Evolutionary conservation across 2,113 vertebrate species (phyloP).

Genomic region (Varanus komodoensis): DNA sequence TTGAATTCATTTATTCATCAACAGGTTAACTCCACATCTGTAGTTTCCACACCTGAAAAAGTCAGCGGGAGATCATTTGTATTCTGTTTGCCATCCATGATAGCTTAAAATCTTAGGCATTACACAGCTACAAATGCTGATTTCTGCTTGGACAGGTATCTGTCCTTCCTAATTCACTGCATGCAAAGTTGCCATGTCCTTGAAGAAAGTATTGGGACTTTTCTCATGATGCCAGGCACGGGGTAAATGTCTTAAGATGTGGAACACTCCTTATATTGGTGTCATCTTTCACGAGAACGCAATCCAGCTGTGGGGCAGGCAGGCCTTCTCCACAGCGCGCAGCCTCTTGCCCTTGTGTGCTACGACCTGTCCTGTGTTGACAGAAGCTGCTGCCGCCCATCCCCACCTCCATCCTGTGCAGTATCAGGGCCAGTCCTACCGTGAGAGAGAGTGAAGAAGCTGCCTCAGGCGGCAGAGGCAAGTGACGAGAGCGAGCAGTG

Average conservation of each 20-base stretch:
- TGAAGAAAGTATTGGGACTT: background rate
- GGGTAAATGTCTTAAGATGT: background rate
- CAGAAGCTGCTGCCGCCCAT: background rate
- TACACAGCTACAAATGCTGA: background rate
- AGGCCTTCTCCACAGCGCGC: background rate
- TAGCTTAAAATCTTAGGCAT: background rate
- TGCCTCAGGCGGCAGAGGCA: too few relatives aligned
- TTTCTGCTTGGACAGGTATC: background rate
- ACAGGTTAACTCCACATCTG: rapidly evolving
- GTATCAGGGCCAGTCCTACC: too few relatives aligned
- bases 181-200: too few relatives aligned
- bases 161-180: background rate
- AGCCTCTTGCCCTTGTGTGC: background rate
- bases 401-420: too few relatives aligned
- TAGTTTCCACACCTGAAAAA: background rate
- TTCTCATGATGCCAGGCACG: background rate
- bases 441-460: too few relatives aligned
- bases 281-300: background rate
- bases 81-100: too few relatives aligned
- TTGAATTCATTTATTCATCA: rapidly evolving
- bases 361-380: background rate
- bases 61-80: background rate
- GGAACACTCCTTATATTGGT: background rate
- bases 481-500: too few relatives aligned
- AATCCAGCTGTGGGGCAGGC: background rate